A percentile compares a stretch with the other conserved stretches of the same genome.
phyloP scores from a whole-genome alignment of 2,797 vertebrate species.

The Poecile montanus region DNA sequence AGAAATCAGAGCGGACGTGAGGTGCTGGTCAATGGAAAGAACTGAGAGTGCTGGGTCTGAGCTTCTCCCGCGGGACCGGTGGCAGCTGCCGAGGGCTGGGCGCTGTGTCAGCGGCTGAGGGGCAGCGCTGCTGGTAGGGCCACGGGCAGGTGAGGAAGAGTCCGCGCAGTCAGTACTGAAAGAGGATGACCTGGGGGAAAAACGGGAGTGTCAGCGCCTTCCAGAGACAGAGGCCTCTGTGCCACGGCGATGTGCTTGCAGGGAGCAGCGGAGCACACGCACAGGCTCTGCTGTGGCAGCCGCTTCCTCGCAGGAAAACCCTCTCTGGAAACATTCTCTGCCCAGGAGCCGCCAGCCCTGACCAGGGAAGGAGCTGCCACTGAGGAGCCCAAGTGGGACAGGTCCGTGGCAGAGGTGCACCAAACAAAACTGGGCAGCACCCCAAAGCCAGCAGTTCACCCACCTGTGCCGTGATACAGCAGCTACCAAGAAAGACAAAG shows the following conservation, averaged over 20 bases:
- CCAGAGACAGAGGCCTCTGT: not conserved
- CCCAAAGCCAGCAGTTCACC: rapidly evolving
- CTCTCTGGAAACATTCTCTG: not conserved
- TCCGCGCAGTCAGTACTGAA: conserved; percentile 88
- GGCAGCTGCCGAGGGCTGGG: conserved; percentile 28
- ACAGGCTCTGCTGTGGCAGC: rapidly evolving
- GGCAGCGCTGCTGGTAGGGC: conserved; percentile 85
- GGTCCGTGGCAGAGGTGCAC: not conserved
- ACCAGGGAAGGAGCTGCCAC: rapidly evolving
- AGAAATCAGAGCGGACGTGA: conserved; percentile 9
- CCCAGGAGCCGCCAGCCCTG: not conserved
- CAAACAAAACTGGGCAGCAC: rapidly evolving
- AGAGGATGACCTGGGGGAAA: conserved; percentile 89
- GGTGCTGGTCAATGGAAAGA: conserved; percentile 40
- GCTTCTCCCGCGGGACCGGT: not conserved
- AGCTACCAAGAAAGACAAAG: not conserved
- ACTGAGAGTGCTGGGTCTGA: conserved; percentile 15
- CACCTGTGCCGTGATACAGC: rapidly evolving
- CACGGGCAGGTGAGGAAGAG: conserved; percentile 85
- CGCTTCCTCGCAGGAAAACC: rapidly evolving
- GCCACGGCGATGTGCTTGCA: rapidly evolving
- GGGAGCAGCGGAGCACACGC: not conserved
- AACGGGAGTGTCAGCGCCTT: not conserved
- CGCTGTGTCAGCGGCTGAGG: conserved; percentile 81
- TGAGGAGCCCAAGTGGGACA: rapidly evolving